Conservation (phyloP, 1,140 invertebrate genomes). For the Tenebrio molitor region DNA sequence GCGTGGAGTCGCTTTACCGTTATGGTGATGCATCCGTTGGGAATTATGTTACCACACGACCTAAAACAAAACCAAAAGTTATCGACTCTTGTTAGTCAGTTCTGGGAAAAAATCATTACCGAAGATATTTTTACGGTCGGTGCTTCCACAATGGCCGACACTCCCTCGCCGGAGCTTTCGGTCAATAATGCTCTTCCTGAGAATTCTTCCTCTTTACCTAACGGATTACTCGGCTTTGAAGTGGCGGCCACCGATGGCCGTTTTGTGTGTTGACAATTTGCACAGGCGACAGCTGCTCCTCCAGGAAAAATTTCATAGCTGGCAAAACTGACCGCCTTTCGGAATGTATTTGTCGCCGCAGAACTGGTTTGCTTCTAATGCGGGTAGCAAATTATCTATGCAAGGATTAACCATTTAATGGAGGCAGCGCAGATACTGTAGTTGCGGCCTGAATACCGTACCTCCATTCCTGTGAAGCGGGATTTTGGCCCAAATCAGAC, state of each 20-base stretch:
- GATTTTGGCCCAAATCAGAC: too few relatives aligned
- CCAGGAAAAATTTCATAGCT: background rate
- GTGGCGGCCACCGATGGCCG: constrained; percentile 27
- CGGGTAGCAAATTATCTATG: too few relatives aligned
- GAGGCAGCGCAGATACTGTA: too few relatives aligned
- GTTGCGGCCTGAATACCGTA: too few relatives aligned
- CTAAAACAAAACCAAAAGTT: constrained; percentile 17
- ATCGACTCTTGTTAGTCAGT: constrained; percentile 7
- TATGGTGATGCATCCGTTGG: constrained; percentile 13
- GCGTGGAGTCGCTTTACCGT: constrained; percentile 6
- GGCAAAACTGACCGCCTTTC: constrained; percentile 11
- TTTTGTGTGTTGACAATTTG: constrained; percentile 31
- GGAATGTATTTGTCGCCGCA: constrained; percentile 4
- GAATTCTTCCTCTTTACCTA: constrained; percentile 47
- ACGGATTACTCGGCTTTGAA: constrained; percentile 40
- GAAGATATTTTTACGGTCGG: constrained; percentile 22
- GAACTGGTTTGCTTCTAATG: background rate
- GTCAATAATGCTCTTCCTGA: constrained; percentile 40
- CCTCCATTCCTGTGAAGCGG: too few relatives aligned
- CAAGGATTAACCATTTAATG: too few relatives aligned
- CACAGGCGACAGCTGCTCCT: constrained; percentile 20
- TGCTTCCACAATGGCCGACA: background rate
- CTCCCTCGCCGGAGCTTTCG: background rate
- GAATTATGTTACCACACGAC: background rate
- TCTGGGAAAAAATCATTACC: constrained; percentile 6